Evolutionary conservation across 2,113 vertebrate genomes (phyloP), one percentile per base, ranked within the genome.

Genomic region (Atractosteus spatula): DNA sequence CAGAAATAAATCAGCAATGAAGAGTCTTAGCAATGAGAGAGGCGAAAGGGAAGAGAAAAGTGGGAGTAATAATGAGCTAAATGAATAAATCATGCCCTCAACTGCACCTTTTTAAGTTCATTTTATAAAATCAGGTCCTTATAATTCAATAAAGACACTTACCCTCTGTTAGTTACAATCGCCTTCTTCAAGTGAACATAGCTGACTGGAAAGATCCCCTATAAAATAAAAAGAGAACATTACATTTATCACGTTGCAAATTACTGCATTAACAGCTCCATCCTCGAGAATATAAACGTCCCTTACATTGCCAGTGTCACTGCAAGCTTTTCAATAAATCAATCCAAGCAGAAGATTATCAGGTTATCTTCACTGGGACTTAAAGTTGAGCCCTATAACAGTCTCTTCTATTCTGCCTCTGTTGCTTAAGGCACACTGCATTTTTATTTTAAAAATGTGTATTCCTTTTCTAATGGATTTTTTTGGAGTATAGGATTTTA

Each of bases 121-220:
- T 6, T 2, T 8, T 70, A 74, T 74, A 71, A 70, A 54, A 67
- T 7, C 3, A 61, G 14, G 57, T 76, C 42, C 11, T 59, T 69
- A 73, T 16, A 74, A 76, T 66, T 66, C 41, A 70, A 44, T 51
- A 16, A 7, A 44, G 41, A 42, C 0, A 81, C 89, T 89, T 75
- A 92, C 91, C 91, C 91, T 85, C 91, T 89, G 86, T 92, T 92
- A 84, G 86, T 90, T 77, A 92, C 89, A 70, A 89, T 90, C 63
- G 89, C 91, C 85, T 92, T 92, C 86, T 91, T 92, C 80, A 92
- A 83, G 83, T 91, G 88, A 72, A 92, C 85, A 81, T 92, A 92
- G 86, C 84, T 91, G 82, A 86, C 80, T 71, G 91, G 91, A 78
- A 92, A 92, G 81, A 92, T 91, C 43, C 91, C 91, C 91, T 92